phyloP scores from a whole-genome alignment of 2,797 vertebrate species.

The Enteromius viviparus region DNA sequence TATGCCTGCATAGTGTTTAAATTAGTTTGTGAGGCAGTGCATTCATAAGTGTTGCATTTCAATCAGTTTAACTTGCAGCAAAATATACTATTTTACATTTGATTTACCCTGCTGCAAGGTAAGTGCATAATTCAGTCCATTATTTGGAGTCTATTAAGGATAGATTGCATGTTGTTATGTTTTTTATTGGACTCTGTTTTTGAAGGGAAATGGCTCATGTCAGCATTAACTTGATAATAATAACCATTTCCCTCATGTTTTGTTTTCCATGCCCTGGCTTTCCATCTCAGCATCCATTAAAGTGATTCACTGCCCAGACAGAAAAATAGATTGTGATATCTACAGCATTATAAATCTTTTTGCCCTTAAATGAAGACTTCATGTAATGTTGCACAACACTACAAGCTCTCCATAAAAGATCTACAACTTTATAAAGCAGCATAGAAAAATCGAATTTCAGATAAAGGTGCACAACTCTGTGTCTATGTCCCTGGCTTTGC shows the following conservation, averaged over 20 bases:
- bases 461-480: not conserved
- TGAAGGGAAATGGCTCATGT: constrained; percentile 21
- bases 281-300: not conserved
- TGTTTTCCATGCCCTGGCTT: constrained; percentile 10
- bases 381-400: not conserved
- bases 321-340: not conserved
- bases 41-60: constrained; percentile 56
- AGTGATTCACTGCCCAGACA: not conserved
- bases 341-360: not conserved
- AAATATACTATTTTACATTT: constrained; percentile 60
- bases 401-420: not conserved
- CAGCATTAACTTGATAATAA: constrained; percentile 22
- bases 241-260: constrained; percentile 17
- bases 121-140: constrained; percentile 53
- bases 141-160: not conserved
- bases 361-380: not conserved
- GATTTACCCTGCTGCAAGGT: constrained; percentile 57
- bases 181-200: constrained; percentile 14
- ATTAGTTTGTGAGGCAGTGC: constrained; percentile 30
- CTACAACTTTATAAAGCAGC: not conserved
- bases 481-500: not conserved
- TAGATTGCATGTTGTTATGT: constrained; percentile 13
- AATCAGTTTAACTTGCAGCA: constrained; percentile 60
- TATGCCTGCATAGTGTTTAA: constrained; percentile 15
- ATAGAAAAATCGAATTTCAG: not conserved